Base-by-base conservation (phyloP, 2,888 invertebrate genomes). In the Panorpa germanica region DNA sequence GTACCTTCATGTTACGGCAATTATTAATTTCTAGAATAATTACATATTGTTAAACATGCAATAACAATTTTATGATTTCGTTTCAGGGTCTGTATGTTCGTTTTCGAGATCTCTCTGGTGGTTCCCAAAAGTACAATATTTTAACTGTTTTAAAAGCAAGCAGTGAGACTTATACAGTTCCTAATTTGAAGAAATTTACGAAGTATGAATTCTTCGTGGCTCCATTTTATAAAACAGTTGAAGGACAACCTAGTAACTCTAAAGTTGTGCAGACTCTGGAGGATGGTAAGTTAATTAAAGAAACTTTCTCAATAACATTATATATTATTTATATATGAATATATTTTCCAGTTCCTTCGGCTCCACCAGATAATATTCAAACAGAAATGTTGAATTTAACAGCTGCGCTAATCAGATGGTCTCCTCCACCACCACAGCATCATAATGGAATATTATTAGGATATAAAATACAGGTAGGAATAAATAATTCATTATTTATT, bases 211-310 rank as follows among this genome's bases (percentile, higher is more conserved):
- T 88, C 47, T 82, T 86, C 48, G 64, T 88, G 35, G 74, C 80
- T 19, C 86, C 86, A 2, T 88, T 80, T 53, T 81, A 73, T 52
- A 73, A 74, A 43, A 71, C 67, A n/a, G 66, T 83, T 19, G 80
- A 93, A 51, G 93, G 93, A 4, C 81, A 82, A 48, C 90, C 91
- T 25, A 90, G 90, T 35, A 95, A 93, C 56, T 76, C 85, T 20
- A 74, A 77, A 49, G 63, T 73, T 27, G 80, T 80, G 24, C 71
- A 74, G 40, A 93, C 91, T 5, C 65, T 78, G 36, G 88, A 91
- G 59, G 91, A 90, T 51, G 69, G 69, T 69, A 46, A 59, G 59
- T 40, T 23, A 18, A 9, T n/a, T n/a, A n/a, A n/a, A n/a, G n/a
- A n/a, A n/a, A n/a, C n/a, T n/a, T n/a, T n/a, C n/a, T n/a, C n/a